A percentile compares a stretch with the other conserved stretches of the same genome.
These are phyloP conservation scores for Nycticorax nycticorax DNA, from an alignment of 2,113 vertebrate genomes.

Conservation along the genomic window DNA sequence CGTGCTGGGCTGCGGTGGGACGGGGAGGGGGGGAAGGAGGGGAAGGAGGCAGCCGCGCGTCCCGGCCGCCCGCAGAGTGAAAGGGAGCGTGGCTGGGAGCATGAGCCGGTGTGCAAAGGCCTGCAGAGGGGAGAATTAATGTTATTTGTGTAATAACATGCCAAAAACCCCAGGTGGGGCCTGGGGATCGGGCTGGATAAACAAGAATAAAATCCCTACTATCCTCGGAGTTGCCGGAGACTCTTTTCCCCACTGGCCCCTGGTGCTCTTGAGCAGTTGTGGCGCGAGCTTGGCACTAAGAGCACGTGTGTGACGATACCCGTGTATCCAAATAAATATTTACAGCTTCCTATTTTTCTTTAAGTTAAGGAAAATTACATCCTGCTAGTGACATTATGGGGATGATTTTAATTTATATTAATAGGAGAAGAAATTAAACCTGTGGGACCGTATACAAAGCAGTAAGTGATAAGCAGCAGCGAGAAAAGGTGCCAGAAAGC, in stretches of 20 bases:
- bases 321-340: not conserved
- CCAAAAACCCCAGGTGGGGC: not conserved
- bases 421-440: not conserved
- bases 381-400: not conserved
- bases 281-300: not conserved
- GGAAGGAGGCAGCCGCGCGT: fast-evolving
- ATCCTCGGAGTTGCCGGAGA: not conserved
- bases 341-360: not conserved
- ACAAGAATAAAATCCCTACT: not conserved
- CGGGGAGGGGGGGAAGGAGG: too few relatives aligned
- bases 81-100: not conserved
- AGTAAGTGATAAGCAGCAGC: not conserved
- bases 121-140: not conserved
- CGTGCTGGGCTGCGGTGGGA: not conserved
- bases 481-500: not conserved
- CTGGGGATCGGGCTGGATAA: not conserved
- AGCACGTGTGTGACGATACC: not conserved
- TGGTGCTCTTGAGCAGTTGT: not conserved
- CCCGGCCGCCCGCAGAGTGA: not conserved
- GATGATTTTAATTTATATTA: not conserved
- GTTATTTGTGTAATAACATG: not conserved
- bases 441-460: not conserved
- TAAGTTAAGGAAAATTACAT: not conserved
- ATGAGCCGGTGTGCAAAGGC: not conserved
- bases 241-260: not conserved